Percentiles rank a stretch among this genome's conserved stretches.
phyloP scores from a whole-genome alignment of 2,797 vertebrate species.

The Mormyrus proboscirostris region DNA sequence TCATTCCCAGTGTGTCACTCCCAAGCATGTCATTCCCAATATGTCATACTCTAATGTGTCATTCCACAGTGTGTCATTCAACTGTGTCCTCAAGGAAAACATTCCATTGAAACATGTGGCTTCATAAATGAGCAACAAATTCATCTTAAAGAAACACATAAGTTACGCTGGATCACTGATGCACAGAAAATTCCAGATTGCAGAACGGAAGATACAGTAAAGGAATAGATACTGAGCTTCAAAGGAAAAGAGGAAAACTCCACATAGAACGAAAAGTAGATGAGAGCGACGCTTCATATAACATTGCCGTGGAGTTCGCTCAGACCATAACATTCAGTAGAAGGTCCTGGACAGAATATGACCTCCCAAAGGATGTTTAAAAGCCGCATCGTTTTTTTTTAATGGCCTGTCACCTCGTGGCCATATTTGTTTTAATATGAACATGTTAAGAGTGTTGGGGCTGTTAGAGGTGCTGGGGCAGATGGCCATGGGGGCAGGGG shows the following conservation, averaged over 20 bases:
- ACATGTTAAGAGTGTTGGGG: background rate
- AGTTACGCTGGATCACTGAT: background rate
- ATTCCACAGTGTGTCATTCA: background rate
- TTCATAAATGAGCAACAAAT: background rate
- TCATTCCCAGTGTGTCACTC: background rate
- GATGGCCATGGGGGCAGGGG: background rate
- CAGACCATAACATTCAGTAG: background rate
- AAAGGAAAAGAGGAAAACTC: background rate
- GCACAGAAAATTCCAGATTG: background rate
- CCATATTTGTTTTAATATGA: conserved; percentile 2
- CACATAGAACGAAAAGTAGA: background rate
- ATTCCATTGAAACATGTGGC: background rate
- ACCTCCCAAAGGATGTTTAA: background rate
- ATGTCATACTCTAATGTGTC: background rate
- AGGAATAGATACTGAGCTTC: background rate
- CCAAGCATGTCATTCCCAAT: background rate
- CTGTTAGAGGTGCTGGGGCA: background rate
- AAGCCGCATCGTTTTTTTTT: background rate
- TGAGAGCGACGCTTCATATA: background rate
- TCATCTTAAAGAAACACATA: background rate
- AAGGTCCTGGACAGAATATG: background rate
- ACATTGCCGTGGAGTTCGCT: background rate
- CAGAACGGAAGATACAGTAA: background rate
- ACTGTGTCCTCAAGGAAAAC: background rate
- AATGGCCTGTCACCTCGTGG: background rate